These are phyloP conservation scores for Siniperca chuatsi DNA, from an alignment of 2,113 vertebrate genomes.

Conservation along the genomic window DNA sequence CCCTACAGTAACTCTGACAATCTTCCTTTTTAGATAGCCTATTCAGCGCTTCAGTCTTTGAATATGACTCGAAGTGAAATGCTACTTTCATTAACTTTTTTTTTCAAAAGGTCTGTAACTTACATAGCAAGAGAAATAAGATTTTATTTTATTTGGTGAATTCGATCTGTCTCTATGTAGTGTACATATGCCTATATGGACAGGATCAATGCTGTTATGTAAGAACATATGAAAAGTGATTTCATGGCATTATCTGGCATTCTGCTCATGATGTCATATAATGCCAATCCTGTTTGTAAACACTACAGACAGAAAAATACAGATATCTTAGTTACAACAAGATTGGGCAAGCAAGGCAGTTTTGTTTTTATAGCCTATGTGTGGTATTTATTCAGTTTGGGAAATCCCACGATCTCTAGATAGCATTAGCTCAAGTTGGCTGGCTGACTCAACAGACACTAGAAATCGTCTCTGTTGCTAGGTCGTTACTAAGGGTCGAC, in stretches of 20 bases:
- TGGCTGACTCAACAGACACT: too few relatives aligned
- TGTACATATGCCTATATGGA: neutral
- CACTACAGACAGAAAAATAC: neutral
- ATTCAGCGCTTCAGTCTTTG: neutral
- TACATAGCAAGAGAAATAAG: neutral
- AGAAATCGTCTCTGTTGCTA: too few relatives aligned
- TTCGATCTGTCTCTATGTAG: neutral
- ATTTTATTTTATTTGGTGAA: neutral
- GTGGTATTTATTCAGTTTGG: too few relatives aligned
- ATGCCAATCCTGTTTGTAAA: neutral
- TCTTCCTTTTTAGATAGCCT: neutral
- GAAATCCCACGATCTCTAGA: too few relatives aligned
- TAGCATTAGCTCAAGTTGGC: too few relatives aligned
- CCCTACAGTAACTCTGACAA: neutral
- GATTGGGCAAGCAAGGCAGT: too few relatives aligned
- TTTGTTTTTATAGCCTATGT: too few relatives aligned
- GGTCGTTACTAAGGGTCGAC: too few relatives aligned
- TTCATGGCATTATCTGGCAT: constrained; percentile 9
- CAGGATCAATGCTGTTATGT: constrained; percentile 7
- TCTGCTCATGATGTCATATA: neutral
- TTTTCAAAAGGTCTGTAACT: neutral
- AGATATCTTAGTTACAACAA: too few relatives aligned
- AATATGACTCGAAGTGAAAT: neutral
- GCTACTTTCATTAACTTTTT: neutral
- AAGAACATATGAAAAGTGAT: constrained; percentile 20